Evolutionary conservation across 2,113 vertebrate species (phyloP).

Genomic region (Pangasianodon gigas): DNA sequence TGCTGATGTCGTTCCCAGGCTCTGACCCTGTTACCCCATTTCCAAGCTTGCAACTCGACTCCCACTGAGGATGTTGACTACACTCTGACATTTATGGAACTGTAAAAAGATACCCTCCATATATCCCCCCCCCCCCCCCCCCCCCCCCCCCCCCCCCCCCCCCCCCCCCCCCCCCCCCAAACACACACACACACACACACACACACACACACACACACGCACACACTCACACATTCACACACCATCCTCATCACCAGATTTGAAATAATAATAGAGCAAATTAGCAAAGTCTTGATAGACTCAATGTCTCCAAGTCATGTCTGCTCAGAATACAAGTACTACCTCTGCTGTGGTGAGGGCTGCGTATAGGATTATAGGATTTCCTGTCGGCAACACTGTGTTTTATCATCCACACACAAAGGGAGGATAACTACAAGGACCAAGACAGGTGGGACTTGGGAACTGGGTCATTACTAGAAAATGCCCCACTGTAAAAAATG

Average conservation of each 20-base stretch:
- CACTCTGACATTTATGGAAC: constrained; percentile 64
- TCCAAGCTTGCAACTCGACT: constrained; percentile 59
- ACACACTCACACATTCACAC: background rate
- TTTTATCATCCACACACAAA: background rate
- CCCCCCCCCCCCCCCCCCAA: too few relatives aligned
- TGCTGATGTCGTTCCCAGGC: constrained; percentile 61
- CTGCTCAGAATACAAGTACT: background rate
- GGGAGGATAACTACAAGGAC: background rate
- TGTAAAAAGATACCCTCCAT: constrained; percentile 61
- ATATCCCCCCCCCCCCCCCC: background rate
- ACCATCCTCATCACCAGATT: constrained; percentile 54
- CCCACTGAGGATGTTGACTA: constrained; percentile 61
- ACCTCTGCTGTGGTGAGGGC: background rate
- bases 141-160: background rate
- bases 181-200: background rate
- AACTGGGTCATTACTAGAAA: background rate
- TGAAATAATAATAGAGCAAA: constrained; percentile 46
- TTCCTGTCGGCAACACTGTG: background rate
- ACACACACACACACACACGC: background rate
- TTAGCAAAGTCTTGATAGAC: constrained; percentile 15
- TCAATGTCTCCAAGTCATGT: background rate
- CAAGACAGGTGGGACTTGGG: background rate
- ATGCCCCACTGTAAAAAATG: background rate
- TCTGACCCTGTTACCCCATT: constrained; percentile 1
- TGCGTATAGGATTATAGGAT: background rate